phyloP scores from a whole-genome alignment of 2,888 invertebrate species.

The Uloborus plumipes region DNA sequence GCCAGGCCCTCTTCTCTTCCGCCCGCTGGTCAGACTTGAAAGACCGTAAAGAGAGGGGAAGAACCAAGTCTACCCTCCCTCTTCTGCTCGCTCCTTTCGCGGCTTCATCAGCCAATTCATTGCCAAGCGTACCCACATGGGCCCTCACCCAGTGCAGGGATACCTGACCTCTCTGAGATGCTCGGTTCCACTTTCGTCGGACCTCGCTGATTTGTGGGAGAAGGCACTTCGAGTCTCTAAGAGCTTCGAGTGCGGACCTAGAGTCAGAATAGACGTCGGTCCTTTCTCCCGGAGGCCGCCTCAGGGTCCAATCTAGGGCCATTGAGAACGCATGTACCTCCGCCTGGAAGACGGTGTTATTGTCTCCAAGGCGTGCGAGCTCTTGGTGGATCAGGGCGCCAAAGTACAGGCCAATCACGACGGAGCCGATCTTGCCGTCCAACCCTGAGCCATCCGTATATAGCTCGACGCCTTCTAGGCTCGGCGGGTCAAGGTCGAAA shows the following conservation, averaged over 20 bases:
- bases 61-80: no score
- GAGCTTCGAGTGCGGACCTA: background rate
- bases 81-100: background rate
- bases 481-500: background rate
- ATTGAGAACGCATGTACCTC: no score
- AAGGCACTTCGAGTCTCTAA: background rate
- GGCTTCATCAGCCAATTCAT: background rate
- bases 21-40: no score
- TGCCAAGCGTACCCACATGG: background rate
- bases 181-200: background rate
- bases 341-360: no score
- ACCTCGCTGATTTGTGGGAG: background rate
- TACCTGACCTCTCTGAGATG: background rate
- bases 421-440: background rate
- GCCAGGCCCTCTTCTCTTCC: background rate
- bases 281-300: background rate
- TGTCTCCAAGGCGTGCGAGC: background rate
- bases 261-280: background rate
- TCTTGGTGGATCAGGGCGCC: background rate
- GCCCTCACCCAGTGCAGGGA: constrained; percentile 1
- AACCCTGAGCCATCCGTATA: background rate
- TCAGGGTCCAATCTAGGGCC: no score
- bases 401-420: background rate
- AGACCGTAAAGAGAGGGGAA: no score
- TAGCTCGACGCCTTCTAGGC: background rate